Percentiles rank a stretch among this genome's conserved stretches.
These are phyloP conservation scores for Drosophila kambysellisi DNA, from an alignment of 2,888 invertebrate genomes.

Conservation along the genomic window DNA sequence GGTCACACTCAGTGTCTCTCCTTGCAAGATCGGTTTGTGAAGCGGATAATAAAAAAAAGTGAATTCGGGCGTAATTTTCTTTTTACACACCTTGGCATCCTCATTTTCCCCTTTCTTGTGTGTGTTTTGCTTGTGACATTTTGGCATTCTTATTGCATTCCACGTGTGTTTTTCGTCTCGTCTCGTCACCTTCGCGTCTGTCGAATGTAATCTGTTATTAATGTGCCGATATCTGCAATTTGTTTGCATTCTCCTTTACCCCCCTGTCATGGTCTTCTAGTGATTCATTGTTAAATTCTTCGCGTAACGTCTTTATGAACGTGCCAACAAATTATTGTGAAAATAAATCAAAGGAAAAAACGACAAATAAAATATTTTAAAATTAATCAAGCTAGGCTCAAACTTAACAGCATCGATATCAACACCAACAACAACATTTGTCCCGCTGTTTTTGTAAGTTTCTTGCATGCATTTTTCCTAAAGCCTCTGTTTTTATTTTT, in stretches of 20 bases:
- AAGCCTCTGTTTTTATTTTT: conserved; percentile 9
- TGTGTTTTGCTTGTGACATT: conserved; percentile 32
- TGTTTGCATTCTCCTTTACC: background rate
- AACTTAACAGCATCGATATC: conserved; percentile 13
- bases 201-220: conserved; percentile 32
- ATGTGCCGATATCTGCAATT: conserved; percentile 36
- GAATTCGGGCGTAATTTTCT: conserved; percentile 42
- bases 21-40: background rate
- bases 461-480: conserved; percentile 13
- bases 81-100: conserved; percentile 2
- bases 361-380: conserved; percentile 11
- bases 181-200: conserved; percentile 2
- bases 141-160: conserved; percentile 55
- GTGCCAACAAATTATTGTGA: conserved; percentile 38
- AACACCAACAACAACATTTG: conserved; percentile 22
- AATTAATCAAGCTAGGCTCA: conserved; percentile 9
- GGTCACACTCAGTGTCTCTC: conserved; percentile 42
- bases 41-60: conserved; percentile 19
- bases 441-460: conserved; percentile 50
- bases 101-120: background rate
- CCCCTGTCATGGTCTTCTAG: conserved; percentile 20
- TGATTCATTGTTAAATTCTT: conserved; percentile 28
- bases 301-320: conserved; percentile 38
- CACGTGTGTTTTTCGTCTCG: conserved; percentile 43
- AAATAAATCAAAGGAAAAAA: conserved; percentile 8